phyloP scores from a whole-genome alignment of 64 coral and sea anemone species.

The Stichodactyla helianthus region DNA sequence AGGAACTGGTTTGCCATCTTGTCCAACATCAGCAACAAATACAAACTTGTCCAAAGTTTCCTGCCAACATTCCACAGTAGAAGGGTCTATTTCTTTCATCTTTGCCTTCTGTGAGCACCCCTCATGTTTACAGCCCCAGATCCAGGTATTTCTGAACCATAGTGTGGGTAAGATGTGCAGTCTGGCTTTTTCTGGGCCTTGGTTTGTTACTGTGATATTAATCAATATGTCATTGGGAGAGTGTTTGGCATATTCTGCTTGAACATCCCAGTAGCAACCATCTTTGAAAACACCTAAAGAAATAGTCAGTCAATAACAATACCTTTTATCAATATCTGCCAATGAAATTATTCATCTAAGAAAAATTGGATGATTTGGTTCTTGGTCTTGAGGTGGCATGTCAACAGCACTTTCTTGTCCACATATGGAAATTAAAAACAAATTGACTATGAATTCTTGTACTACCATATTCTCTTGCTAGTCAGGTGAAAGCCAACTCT shows the following conservation, averaged over 20 bases:
- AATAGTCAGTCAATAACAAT: background rate
- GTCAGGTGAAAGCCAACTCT: no score
- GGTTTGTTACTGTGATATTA: slow-evolving; percentile 84
- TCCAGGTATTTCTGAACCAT: slow-evolving; percentile 98
- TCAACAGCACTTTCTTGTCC: no score
- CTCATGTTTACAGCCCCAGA: slow-evolving; percentile 97
- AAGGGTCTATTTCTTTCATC: slow-evolving; percentile 50
- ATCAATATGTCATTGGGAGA: slow-evolving; percentile 92
- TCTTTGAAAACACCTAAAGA: slow-evolving; percentile 76
- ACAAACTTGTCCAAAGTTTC: slow-evolving; percentile 79
- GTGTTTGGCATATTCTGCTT: slow-evolving; percentile 94
- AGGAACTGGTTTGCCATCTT: slow-evolving; percentile 56
- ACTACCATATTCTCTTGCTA: no score
- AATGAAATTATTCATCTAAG: no score
- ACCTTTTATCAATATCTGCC: background rate
- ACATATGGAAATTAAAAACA: no score
- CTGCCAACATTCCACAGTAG: slow-evolving; percentile 63
- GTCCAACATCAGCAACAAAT: slow-evolving; percentile 73
- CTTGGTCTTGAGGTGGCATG: no score
- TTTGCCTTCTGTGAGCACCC: slow-evolving; percentile 84
- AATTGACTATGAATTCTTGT: no score
- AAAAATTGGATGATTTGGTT: no score
- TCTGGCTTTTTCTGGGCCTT: slow-evolving; percentile 66
- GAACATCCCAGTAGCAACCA: slow-evolving; percentile 84
- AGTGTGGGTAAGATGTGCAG: slow-evolving; percentile 90